Evolutionary conservation across 2,888 invertebrate genomes (phyloP), one percentile per base, ranked within the genome.

Genomic region (Lithosia quadra): DNA sequence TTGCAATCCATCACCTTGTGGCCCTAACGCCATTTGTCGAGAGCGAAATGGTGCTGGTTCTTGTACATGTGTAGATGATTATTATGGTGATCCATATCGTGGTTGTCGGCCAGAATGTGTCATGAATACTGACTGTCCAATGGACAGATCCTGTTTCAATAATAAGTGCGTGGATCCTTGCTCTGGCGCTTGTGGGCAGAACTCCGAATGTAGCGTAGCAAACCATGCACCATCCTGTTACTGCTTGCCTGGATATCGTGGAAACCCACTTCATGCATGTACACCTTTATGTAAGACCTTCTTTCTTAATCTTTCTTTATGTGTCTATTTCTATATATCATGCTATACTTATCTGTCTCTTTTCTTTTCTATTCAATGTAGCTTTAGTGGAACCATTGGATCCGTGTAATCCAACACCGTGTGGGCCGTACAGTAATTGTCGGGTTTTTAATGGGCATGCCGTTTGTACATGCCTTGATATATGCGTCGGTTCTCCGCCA

Each of bases 61-160:
- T 77, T 98, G 98, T 90, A 94, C 96, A 80, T 98, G 98, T 90
- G 89, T 97, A 82, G 96, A 96, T 72, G 96, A 96, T 80, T 97
- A 97, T 91, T 96, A 96, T 79, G 98, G 98, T 63, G 97, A 98
- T 91, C 97, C 98, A 39, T 97, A 97, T 88, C 94, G 95, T 73
- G 97, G 97, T 58, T 98, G 98, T 89, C 96, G 97, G 80, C 97
- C 97, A n/a, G 97, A 97, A 94, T 98, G 97, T 87, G 96, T 97
- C 58, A 96, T 97, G 91, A 97, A 97, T 87, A 96, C 96, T 65
- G 97, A 97, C 85, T 98, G 98, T 88, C 94, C 96, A 77, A 94
- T 95, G 79, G 95, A 96, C 77, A 96, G 95, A 89, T 97, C 97
- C 68, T 98, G 98, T 92, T 95, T 96, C 74, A 97, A 96, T 88